Conservation (phyloP, 2,113 vertebrate species). For the Labeo rohita region DNA sequence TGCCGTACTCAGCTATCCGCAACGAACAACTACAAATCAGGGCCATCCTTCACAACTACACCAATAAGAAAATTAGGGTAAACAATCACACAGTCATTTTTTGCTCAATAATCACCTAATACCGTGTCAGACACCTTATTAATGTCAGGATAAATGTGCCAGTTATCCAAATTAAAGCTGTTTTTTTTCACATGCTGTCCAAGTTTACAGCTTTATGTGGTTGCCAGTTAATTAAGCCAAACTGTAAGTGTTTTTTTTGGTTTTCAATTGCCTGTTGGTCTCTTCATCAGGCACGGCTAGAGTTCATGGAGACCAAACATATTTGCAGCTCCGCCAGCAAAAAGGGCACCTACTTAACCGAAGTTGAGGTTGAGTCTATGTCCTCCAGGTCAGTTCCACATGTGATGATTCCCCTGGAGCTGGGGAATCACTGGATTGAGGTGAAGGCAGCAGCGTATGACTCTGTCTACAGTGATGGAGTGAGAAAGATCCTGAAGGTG, state of each 20-base stretch:
- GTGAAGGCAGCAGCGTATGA: constrained; percentile 60
- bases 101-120: not conserved
- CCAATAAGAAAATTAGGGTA: constrained; percentile 59
- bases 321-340: constrained; percentile 80
- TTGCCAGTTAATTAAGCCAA: not conserved
- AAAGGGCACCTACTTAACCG: constrained; percentile 65
- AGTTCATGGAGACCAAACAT: constrained; percentile 74
- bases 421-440: constrained; percentile 74
- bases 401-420: constrained; percentile 76
- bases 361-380: constrained; percentile 41
- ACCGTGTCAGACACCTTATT: not conserved
- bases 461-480: constrained; percentile 34
- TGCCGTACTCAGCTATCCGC: constrained; percentile 83
- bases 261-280: not conserved
- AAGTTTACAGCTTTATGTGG: not conserved
- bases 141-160: not conserved
- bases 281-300: constrained; percentile 72
- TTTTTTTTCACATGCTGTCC: not conserved
- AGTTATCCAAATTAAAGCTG: not conserved
- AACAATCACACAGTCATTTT: not conserved
- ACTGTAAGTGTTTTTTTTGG: not conserved
- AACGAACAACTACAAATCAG: constrained; percentile 85
- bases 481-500: constrained; percentile 53
- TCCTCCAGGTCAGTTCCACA: constrained; percentile 73
- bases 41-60: constrained; percentile 81